Evolutionary conservation across 2,113 vertebrate species (phyloP).

Genomic region (Paedocypris sp.): DNA sequence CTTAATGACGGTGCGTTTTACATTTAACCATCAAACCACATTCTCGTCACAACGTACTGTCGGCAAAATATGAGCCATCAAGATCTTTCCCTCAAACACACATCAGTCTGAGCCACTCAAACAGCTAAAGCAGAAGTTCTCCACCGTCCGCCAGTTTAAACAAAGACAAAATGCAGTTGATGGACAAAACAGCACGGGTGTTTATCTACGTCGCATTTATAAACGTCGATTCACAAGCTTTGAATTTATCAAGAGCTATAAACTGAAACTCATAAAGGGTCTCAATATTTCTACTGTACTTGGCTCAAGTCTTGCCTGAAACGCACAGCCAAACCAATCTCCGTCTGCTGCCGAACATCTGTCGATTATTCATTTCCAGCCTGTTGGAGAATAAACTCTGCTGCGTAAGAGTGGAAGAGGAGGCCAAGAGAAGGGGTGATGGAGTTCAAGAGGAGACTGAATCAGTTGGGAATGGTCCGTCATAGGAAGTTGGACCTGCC

Average conservation of each 20-base stretch:
- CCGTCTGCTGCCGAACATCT: constrained; percentile 5
- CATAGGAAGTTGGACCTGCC: too few species aligned
- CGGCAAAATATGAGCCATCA: neutral
- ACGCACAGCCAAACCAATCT: constrained; percentile 29
- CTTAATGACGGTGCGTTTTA: constrained; percentile 7
- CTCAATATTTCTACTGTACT: too few species aligned
- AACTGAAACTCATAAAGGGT: too few species aligned
- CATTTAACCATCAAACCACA: neutral
- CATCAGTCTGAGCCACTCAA: constrained; percentile 7
- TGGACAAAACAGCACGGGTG: neutral
- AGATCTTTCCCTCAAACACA: neutral
- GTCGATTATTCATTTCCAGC: constrained; percentile 28
- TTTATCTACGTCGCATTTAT: too few species aligned
- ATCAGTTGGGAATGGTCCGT: too few species aligned
- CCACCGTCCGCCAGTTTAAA: neutral
- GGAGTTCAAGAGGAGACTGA: too few species aligned
- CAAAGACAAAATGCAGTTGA: neutral
- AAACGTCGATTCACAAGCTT: too few species aligned
- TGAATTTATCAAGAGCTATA: too few species aligned
- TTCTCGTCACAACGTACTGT: neutral
- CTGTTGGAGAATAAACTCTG: neutral
- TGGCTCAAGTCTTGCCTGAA: constrained; percentile 25
- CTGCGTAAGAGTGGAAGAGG: too few species aligned
- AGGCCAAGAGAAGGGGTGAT: too few species aligned
- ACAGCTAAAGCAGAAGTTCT: constrained; percentile 1